Base-by-base conservation (phyloP, 2,888 invertebrate genomes). In the Dione juno region DNA sequence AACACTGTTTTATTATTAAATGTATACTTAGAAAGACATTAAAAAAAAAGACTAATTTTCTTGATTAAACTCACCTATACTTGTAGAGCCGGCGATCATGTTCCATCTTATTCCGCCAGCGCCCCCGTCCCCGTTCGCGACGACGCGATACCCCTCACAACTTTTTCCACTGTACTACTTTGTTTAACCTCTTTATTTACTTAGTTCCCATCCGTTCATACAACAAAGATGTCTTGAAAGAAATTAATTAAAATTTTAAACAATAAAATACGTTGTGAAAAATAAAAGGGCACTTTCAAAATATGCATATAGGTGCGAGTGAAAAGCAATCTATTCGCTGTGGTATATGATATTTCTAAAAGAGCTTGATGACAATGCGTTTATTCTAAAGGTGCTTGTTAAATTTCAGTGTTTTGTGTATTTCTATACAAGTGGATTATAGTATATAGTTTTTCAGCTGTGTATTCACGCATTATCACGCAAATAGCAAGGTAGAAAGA, bases 81-180 rank as follows among this genome's bases (percentile, higher is more conserved):
- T 83, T 85, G 74, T 77, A 82, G 80, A 82, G 84, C 82, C 84
- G 82, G 80, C 82, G 86, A 87, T 84, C 89, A 88, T 92, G 88
- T 88, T 91, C 91, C 91, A 93, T 93, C 87, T 92, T 92, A 88
- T 86, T 81, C 87, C 77, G 75, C 81, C 75, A 75, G 80, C 80
- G 65, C 66, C 72, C 71, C 72, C 48, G 58, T 59, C 54, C 54
- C 35, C n/a, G 10, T 11, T 54, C 68, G 54, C 57, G 28, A 35
- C 35, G 16, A 9, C 65, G 50, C 63, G 21, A 59, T 59, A 58
- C 74, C 57, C 68, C 63, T 64, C 35, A 61, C 67, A 40, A 65
- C 68, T 66, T 59, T 52, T 50, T 50, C n/a, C 28, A 66, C 53
- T 45, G 16, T 54, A 73, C 65, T 59, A 72, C 48, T 77, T 66